Base-by-base conservation (phyloP, 2,888 invertebrate species). In the Acronicta psi region DNA sequence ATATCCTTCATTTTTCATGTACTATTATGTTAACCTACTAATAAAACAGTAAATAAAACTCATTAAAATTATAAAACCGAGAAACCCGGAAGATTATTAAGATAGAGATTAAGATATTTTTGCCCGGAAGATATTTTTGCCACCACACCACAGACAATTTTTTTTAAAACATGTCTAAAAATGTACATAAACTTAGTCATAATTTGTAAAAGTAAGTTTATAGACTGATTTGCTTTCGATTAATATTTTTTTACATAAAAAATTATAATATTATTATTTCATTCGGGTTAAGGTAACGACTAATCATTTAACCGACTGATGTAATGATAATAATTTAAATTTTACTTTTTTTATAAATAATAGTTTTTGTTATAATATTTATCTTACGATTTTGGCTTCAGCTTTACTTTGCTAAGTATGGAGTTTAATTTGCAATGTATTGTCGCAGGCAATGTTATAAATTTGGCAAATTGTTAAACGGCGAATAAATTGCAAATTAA, bases 211-310 rank as follows among this genome's bases (percentile, higher is more conserved):
- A 83, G 74, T 91, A 91, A 89, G 86, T 85, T 92, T 90, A 93
- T 88, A 89, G 93, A 93, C 93, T 93, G 93, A 93, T 91, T 93
- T 90, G 86, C 86, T 90, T 90, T 90, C 81, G 79, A 85, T 82
- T 83, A 77, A 77, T 82, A 83, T 83, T 76, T 79, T 76, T 78
- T 57, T 67, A 75, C 43, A 64, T 59, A 50, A 61, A 63, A n/a
- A 75, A 50, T 49, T 65, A 77, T 68, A 70, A 77, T 74, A 74
- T 72, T 80, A 71, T 77, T 72, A 71, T 79, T 81, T 81, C 71
- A 78, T 81, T 84, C 77, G 69, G 75, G 79, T 63, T 83, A 83
- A 81, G 77, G 72, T 84, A 81, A 76, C 69, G 66, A 81, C 73
- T 83, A 79, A 77, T 80, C 77, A 79, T 83, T 79, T 90, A 85